phyloP scores from a whole-genome alignment of 64 coral and sea anemone genomes.

The Porites lutea region DNA sequence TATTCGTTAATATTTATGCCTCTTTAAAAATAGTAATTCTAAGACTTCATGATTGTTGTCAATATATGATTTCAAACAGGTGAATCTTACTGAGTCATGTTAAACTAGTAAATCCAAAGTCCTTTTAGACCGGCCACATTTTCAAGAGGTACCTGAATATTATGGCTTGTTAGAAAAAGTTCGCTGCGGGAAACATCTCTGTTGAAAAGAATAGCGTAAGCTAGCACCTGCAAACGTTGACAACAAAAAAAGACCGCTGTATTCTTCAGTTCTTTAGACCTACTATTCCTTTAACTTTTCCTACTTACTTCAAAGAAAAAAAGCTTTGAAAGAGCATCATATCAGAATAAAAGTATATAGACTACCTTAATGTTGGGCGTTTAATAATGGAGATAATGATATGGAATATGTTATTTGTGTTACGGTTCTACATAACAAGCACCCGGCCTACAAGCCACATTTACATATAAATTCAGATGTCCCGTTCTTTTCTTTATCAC shows the following conservation, averaged over 20 bases:
- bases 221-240: background rate
- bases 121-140: background rate
- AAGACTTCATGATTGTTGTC: background rate
- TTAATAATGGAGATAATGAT: no score
- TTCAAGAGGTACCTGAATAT: slow-evolving; percentile 2
- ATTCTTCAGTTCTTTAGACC: background rate
- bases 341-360: no score
- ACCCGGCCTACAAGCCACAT: background rate
- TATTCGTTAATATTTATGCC: background rate
- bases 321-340: background rate
- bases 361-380: no score
- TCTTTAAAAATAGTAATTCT: background rate
- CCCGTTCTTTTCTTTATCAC: no score
- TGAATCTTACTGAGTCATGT: background rate
- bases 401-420: background rate
- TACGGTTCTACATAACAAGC: no score
- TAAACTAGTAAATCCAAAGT: background rate
- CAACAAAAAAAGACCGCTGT: background rate
- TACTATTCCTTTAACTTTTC: background rate
- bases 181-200: slow-evolving; percentile 11
- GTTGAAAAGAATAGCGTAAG: slow-evolving; percentile 5
- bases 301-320: background rate
- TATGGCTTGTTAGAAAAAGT: background rate
- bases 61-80: background rate
- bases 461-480: background rate